A percentile compares a stretch with the other conserved stretches of the same genome.
These are phyloP conservation scores for Miniopterus natalensis DNA, from an alignment of 2,113 vertebrate species.

Conservation along the genomic window DNA sequence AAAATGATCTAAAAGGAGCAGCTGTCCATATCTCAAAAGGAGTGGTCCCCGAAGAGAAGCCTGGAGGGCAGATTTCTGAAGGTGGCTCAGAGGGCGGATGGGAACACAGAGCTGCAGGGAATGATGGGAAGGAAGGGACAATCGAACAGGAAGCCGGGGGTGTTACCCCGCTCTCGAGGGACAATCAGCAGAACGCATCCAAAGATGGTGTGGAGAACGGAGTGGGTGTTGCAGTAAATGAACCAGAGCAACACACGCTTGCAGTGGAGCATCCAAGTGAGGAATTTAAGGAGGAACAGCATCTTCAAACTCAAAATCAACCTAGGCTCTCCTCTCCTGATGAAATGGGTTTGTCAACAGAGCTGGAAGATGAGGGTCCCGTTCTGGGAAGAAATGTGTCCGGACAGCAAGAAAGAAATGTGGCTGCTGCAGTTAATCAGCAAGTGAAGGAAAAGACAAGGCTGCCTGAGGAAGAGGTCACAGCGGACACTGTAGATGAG, in stretches of 20 bases:
- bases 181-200: constrained; percentile 64
- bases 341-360: constrained; percentile 55
- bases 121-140: background rate
- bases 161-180: background rate
- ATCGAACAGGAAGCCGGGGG: background rate
- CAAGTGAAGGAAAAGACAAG: constrained; percentile 51
- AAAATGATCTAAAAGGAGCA: constrained; percentile 44
- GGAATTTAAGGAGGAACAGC: constrained; percentile 49
- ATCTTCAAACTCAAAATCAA: background rate
- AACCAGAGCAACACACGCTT: fast-evolving
- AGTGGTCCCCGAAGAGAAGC: background rate
- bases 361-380: constrained; percentile 14
- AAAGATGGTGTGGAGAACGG: background rate
- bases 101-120: constrained; percentile 40
- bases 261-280: background rate
- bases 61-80: constrained; percentile 24
- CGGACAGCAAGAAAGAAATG: background rate
- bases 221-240: background rate
- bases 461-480: constrained; percentile 49
- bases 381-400: constrained; percentile 35
- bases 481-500: constrained; percentile 10
- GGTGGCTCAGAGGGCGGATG: constrained; percentile 69
- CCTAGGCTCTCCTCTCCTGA: background rate
- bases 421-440: background rate
- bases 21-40: constrained; percentile 43